Conservation (phyloP, 2,888 invertebrate species). For the Formica aserva region DNA sequence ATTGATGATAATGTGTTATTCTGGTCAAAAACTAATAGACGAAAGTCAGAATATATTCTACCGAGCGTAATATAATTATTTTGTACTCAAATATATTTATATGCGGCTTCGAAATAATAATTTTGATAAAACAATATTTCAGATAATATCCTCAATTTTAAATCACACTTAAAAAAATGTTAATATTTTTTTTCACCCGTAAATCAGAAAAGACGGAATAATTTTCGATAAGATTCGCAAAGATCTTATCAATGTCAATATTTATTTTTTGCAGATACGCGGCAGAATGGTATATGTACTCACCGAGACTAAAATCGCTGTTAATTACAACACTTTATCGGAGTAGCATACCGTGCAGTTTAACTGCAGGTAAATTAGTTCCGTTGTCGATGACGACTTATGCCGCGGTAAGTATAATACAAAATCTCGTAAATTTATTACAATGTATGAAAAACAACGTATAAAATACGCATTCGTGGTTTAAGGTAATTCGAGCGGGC, state of each 20-base stretch:
- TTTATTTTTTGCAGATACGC: conserved; percentile 12
- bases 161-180: background rate
- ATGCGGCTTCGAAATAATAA: background rate
- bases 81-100: background rate
- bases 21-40: conserved; percentile 22
- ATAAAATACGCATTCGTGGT: background rate
- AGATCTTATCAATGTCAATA: background rate
- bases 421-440: background rate
- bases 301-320: conserved; percentile 17
- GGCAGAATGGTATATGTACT: conserved; percentile 16
- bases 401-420: conserved; percentile 1
- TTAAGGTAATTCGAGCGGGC: conserved; percentile 17
- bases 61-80: conserved; percentile 20
- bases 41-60: conserved; percentile 26
- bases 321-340: conserved; percentile 16
- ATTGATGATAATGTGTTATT: conserved; percentile 18
- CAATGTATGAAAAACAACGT: background rate
- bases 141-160: background rate
- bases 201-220: background rate
- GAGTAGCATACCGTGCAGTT: background rate
- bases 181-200: background rate
- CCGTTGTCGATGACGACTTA: conserved; percentile 27
- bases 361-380: conserved; percentile 27
- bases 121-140: conserved; percentile 3
- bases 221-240: background rate